Conservation (phyloP, 2,888 invertebrate genomes). For the Eremobia ochroleuca region DNA sequence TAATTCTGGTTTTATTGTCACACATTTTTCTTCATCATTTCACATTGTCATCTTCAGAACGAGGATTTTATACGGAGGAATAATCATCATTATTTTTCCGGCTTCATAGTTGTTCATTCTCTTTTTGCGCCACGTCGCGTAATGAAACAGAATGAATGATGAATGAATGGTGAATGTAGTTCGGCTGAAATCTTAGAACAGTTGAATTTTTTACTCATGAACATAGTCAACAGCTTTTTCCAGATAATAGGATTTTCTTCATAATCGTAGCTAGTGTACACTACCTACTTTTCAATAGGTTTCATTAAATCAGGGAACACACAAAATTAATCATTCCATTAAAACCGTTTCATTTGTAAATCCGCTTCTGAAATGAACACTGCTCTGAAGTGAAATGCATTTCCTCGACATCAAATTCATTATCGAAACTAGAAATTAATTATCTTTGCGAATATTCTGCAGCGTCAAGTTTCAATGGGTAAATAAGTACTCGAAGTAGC, state of each 20-base stretch:
- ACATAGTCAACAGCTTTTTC: not conserved
- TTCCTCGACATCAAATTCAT: slow-evolving; percentile 15
- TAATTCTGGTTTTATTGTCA: not conserved
- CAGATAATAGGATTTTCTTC: not conserved
- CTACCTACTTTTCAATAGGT: not conserved
- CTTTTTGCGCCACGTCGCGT: not conserved
- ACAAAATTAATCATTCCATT: slow-evolving; percentile 38
- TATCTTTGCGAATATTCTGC: not conserved
- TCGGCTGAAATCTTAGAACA: not conserved
- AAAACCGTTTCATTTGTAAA: slow-evolving; percentile 2
- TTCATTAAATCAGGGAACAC: slow-evolving; percentile 7
- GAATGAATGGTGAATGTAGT: not conserved
- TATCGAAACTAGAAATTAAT: slow-evolving; percentile 9
- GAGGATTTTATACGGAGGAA: slow-evolving; percentile 3
- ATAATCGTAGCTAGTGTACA: not conserved
- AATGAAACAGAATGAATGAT: not conserved
- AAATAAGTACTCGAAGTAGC: not conserved
- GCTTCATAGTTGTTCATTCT: not conserved
- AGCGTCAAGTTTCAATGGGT: slow-evolving; percentile 18
- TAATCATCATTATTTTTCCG: slow-evolving; percentile 28
- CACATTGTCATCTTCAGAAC: slow-evolving; percentile 15
- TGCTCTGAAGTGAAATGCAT: not conserved
- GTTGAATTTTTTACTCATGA: not conserved
- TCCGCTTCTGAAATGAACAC: not conserved
- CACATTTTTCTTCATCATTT: slow-evolving; percentile 22